phyloP scores from a whole-genome alignment of 2,113 vertebrate genomes.

The Cervus canadensis region DNA sequence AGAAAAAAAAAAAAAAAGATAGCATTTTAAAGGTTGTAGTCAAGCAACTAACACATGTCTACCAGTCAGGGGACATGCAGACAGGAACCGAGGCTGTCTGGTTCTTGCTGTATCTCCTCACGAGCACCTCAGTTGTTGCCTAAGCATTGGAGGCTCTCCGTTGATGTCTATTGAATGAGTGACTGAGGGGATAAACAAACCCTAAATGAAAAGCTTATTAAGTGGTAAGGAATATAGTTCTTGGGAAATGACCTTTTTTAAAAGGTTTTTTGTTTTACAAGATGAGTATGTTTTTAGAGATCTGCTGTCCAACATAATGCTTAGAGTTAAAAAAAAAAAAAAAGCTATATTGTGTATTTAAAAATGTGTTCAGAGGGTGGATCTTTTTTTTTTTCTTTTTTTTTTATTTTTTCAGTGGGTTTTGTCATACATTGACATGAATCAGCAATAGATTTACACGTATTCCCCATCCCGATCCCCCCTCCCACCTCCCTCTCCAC shows the following conservation, averaged over 20 bases:
- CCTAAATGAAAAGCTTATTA: neutral
- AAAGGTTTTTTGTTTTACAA: neutral
- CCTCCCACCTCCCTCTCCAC: no score
- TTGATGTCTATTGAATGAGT: neutral
- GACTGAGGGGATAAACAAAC: neutral
- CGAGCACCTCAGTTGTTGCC: neutral
- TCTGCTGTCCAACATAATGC: no score
- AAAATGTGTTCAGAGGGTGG: neutral
- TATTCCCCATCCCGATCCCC: no score
- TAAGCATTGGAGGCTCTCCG: neutral
- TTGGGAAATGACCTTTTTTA: neutral
- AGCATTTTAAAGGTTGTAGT: neutral
- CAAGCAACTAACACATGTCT: neutral
- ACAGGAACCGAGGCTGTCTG: neutral
- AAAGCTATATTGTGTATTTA: neutral
- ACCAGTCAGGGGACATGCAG: neutral
- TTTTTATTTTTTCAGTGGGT: no score
- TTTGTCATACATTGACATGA: no score
- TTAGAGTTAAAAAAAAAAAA: neutral
- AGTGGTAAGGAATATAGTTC: neutral
- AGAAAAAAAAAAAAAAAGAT: neutral
- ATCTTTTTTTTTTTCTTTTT: no score
- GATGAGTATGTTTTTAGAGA: neutral
- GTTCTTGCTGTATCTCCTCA: neutral
- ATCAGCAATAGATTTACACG: no score